Percentiles rank a stretch among this genome's conserved stretches.
Evolutionary conservation across 2,888 invertebrate genomes (phyloP).

Genomic region (Seladonia tumulorum): DNA sequence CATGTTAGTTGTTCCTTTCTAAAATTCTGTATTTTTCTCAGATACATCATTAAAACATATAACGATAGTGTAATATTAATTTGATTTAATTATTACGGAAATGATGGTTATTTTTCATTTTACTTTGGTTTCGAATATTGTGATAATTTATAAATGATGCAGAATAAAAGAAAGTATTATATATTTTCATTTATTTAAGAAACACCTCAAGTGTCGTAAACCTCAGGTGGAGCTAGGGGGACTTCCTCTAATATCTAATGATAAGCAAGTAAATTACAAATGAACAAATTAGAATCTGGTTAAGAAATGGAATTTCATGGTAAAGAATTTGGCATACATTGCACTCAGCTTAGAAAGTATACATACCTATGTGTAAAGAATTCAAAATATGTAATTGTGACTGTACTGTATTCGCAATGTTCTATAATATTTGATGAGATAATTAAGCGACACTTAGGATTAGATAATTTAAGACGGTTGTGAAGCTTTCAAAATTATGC

Average conservation of each 20-base stretch:
- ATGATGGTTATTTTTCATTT: too few relatives aligned
- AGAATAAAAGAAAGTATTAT: too few relatives aligned
- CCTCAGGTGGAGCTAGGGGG: too few relatives aligned
- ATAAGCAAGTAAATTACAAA: background rate
- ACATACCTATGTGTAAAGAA: background rate
- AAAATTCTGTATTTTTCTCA: too few relatives aligned
- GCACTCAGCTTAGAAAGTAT: background rate
- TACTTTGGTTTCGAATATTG: too few relatives aligned
- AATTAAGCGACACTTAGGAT: background rate
- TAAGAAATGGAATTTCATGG: background rate
- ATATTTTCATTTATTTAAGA: too few relatives aligned
- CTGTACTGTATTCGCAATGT: background rate
- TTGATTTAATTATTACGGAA: too few relatives aligned
- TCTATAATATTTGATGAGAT: background rate
- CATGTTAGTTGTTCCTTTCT: too few relatives aligned
- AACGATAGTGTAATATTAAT: too few relatives aligned
- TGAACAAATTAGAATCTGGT: background rate
- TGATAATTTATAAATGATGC: too few relatives aligned
- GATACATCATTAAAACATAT: too few relatives aligned
- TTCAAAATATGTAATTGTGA: background rate
- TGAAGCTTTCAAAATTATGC: slow-evolving; percentile 23
- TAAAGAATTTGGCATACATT: background rate
- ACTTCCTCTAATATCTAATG: background rate
- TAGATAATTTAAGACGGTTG: slow-evolving; percentile 24
- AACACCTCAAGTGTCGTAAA: too few relatives aligned